phyloP scores from a whole-genome alignment of 2,797 vertebrate genomes.

The Lagocephalus sceleratus region DNA sequence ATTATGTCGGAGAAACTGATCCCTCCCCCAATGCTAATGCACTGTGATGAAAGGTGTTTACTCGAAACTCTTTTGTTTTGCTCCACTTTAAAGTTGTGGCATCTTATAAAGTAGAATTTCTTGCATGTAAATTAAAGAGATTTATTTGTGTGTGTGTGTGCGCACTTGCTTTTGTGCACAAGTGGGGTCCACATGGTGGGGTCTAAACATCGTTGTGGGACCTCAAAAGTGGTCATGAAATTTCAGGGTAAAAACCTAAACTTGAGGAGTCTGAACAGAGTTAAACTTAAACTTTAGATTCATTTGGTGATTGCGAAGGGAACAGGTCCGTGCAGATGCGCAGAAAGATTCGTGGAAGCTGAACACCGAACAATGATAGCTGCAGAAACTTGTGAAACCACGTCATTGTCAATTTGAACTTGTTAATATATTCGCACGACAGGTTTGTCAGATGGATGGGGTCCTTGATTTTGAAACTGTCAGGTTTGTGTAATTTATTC shows the following conservation, averaged over 20 bases:
- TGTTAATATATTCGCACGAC: conserved; percentile 42
- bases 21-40: too few relatives aligned
- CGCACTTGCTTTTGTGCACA: neutral
- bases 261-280: too few relatives aligned
- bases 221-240: too few relatives aligned
- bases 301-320: too few relatives aligned
- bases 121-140: too few relatives aligned
- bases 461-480: conserved; percentile 49
- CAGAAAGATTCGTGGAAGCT: too few relatives aligned
- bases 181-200: neutral
- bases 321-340: too few relatives aligned
- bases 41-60: conserved; percentile 11
- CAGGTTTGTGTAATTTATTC: conserved; percentile 63
- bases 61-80: neutral
- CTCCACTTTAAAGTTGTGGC: neutral
- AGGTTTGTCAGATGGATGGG: conserved; percentile 33
- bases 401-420: conserved; percentile 37
- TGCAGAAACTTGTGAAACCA: conserved; percentile 1
- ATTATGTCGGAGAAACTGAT: conserved; percentile 28
- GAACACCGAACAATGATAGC: too few relatives aligned
- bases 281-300: too few relatives aligned
- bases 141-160: neutral
- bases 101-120: neutral
- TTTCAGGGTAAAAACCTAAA: too few relatives aligned
- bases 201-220: too few relatives aligned